These are phyloP conservation scores for Labia minor DNA, from an alignment of 2,888 invertebrate species.

Conservation along the genomic window DNA sequence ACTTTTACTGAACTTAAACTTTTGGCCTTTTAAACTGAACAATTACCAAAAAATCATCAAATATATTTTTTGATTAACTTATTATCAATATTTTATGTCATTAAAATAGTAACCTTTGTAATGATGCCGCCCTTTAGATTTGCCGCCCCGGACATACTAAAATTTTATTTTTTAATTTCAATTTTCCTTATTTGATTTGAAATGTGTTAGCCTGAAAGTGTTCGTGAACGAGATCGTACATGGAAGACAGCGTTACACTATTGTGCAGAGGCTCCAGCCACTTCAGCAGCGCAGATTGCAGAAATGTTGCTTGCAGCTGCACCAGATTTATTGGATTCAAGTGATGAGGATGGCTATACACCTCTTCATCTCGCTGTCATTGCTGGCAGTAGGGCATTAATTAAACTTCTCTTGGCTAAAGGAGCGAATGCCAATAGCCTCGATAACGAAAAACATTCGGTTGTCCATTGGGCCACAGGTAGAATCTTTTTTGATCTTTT, in stretches of 20 bases:
- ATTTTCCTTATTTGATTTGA: too few relatives aligned
- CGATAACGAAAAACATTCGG: constrained; percentile 89
- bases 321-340: constrained; percentile 69
- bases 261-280: constrained; percentile 59
- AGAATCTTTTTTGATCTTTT: too few relatives aligned
- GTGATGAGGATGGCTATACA: constrained; percentile 90
- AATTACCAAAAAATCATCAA: too few relatives aligned
- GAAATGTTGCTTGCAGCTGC: constrained; percentile 67
- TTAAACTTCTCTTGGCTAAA: constrained; percentile 74
- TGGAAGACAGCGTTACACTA: constrained; percentile 86
- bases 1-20: too few relatives aligned
- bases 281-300: constrained; percentile 61
- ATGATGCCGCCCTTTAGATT: too few relatives aligned
- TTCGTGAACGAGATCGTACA: constrained; percentile 66
- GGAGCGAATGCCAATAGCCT: constrained; percentile 82
- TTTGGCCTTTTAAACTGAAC: too few relatives aligned
- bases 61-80: too few relatives aligned
- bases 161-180: too few relatives aligned
- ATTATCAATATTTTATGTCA: too few relatives aligned
- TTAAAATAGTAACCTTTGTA: too few relatives aligned
- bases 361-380: constrained; percentile 92
- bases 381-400: constrained; percentile 76
- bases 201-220: constrained; percentile 49
- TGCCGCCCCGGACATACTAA: too few relatives aligned
- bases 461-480: constrained; percentile 98